These are phyloP conservation scores for Xenentodon cancila DNA, from an alignment of 2,797 vertebrate species.

Conservation along the genomic window DNA sequence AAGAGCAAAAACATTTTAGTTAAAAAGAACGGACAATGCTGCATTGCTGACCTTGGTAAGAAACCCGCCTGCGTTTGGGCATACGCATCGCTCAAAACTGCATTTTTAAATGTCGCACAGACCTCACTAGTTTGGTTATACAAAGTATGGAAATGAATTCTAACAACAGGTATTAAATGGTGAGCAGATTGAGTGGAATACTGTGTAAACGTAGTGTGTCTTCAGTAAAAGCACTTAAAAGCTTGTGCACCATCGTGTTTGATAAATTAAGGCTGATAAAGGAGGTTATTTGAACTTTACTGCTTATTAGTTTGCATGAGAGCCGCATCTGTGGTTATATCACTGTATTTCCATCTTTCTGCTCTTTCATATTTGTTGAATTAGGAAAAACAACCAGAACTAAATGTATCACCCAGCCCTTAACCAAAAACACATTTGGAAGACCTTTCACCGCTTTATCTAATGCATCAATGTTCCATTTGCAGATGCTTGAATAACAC, in stretches of 20 bases:
- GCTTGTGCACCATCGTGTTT: not conserved
- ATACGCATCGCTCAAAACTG: not conserved
- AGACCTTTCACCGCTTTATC: slow-evolving; percentile 52
- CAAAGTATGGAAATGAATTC: not conserved
- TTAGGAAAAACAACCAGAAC: slow-evolving; percentile 34
- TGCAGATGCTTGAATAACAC: slow-evolving; percentile 37
- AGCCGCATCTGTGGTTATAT: slow-evolving; percentile 9
- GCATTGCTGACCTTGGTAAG: slow-evolving; percentile 96
- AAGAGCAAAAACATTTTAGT: slow-evolving; percentile 99
- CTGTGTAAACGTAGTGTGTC: not conserved
- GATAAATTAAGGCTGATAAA: not conserved
- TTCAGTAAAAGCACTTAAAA: slow-evolving; percentile 8
- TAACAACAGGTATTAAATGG: not conserved
- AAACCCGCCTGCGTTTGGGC: not conserved
- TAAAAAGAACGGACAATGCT: slow-evolving; percentile 97
- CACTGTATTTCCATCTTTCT: slow-evolving; percentile 10
- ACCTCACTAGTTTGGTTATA: not conserved
- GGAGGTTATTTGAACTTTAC: not conserved
- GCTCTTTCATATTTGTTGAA: slow-evolving; percentile 47
- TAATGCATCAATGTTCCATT: slow-evolving; percentile 61
- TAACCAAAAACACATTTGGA: slow-evolving; percentile 77
- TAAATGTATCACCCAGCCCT: slow-evolving; percentile 30
- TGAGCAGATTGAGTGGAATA: not conserved
- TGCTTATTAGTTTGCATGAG: slow-evolving; percentile 5
- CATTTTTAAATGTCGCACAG: not conserved